Evolutionary conservation across 35 echinoderm and acorn worm species (phyloP).

Genomic region (Diadema setosum): DNA sequence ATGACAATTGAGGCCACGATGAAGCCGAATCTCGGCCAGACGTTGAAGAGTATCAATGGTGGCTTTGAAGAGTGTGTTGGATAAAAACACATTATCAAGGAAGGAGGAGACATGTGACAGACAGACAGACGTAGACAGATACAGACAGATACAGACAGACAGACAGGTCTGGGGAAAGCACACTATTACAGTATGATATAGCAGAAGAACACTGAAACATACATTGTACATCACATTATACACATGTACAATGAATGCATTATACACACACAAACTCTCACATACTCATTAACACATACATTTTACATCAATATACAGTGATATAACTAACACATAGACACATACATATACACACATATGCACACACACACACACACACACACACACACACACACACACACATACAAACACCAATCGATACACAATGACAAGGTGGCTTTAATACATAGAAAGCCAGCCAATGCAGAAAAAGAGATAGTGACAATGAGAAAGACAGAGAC

Average conservation of each 20-base stretch:
- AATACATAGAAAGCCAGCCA: background rate
- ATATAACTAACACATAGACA: background rate
- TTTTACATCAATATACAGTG: background rate
- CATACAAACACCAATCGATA: background rate
- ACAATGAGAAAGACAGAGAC: background rate
- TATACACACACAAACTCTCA: background rate
- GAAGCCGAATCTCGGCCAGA: background rate
- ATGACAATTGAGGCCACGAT: too few species aligned
- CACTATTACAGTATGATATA: background rate
- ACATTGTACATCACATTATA: background rate
- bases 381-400: background rate
- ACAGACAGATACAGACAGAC: background rate
- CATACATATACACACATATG: background rate
- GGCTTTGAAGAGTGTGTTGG: background rate
- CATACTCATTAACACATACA: background rate
- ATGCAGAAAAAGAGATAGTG: background rate
- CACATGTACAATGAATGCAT: background rate
- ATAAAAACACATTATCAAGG: too few species aligned
- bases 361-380: background rate
- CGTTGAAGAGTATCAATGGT: background rate
- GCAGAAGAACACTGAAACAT: background rate
- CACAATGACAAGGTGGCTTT: background rate
- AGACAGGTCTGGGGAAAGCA: background rate
- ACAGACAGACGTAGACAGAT: background rate
- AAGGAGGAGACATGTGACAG: too few species aligned